A percentile compares a stretch with the other conserved stretches of the same genome.
These are phyloP conservation scores for Protosalanx chinensis DNA, from an alignment of 2,797 vertebrate species.

Conservation along the genomic window DNA sequence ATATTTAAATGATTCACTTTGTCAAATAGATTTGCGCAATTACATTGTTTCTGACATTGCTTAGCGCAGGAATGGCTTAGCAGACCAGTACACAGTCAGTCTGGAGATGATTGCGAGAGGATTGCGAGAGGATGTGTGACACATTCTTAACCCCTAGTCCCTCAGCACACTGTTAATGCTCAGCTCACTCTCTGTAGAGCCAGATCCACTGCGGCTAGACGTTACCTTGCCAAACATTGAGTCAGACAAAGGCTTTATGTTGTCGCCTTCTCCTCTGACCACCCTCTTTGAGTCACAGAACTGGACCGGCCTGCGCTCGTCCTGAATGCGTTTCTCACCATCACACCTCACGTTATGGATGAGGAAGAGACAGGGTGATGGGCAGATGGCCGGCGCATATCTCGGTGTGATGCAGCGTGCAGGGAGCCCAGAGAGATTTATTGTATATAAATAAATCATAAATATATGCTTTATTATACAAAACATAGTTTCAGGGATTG, in stretches of 20 bases:
- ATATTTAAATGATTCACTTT: background rate
- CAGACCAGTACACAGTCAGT: background rate
- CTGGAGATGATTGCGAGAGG: background rate
- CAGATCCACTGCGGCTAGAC: background rate
- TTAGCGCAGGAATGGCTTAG: no score
- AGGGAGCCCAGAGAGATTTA: background rate
- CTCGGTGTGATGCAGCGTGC: background rate
- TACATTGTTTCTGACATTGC: background rate
- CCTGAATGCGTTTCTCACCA: conserved; percentile 28
- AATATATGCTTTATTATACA: background rate
- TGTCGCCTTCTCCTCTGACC: conserved; percentile 30
- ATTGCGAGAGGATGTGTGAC: background rate
- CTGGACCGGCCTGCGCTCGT: conserved; percentile 56
- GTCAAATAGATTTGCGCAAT: background rate
- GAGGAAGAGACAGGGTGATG: background rate
- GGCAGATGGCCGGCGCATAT: background rate
- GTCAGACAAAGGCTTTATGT: conserved; percentile 57
- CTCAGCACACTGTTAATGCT: background rate
- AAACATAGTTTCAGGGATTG: background rate
- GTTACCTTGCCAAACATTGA: conserved; percentile 56
- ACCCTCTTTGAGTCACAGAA: conserved; percentile 59
- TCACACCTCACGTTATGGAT: background rate
- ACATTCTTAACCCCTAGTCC: background rate
- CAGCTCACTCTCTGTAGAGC: no score
- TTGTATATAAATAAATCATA: no score